Evolutionary conservation across 2,797 vertebrate genomes (phyloP).

Genomic region (Taenioides sp.): DNA sequence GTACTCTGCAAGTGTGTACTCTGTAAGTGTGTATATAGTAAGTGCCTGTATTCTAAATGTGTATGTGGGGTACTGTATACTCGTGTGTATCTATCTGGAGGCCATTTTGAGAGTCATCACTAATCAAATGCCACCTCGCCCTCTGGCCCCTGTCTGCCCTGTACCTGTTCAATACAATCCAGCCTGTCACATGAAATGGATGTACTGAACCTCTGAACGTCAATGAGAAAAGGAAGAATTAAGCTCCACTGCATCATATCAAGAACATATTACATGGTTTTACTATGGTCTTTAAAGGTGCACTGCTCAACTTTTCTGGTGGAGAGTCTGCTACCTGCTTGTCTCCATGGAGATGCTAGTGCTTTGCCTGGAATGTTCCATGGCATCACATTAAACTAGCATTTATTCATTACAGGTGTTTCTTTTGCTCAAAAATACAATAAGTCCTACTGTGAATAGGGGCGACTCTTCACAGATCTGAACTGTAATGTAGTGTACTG

Average conservation of each 20-base stretch:
- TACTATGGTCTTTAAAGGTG: neutral
- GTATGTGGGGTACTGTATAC: neutral
- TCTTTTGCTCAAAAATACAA: too few relatives aligned
- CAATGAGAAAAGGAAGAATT: neutral
- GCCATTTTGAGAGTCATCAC: constrained; percentile 47
- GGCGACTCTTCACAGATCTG: too few relatives aligned
- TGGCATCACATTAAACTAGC: too few relatives aligned
- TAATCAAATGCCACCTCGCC: constrained; percentile 49
- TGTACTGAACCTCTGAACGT: neutral
- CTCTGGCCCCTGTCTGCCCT: constrained; percentile 24
- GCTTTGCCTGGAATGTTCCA: too few relatives aligned
- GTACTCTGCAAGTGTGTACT: constrained; percentile 15
- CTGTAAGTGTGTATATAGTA: constrained; percentile 9
- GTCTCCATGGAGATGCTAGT: too few relatives aligned
- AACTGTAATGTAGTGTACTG: too few relatives aligned
- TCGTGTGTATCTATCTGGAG: constrained; percentile 22
- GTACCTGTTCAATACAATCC: neutral
- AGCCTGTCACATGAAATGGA: neutral
- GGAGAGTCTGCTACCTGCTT: too few relatives aligned
- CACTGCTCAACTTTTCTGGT: too few relatives aligned
- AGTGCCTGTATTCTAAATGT: constrained; percentile 24
- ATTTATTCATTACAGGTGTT: too few relatives aligned
- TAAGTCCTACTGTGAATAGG: too few relatives aligned
- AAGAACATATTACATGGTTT: neutral
- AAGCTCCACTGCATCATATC: neutral